Percentiles rank a stretch among this genome's conserved stretches.
These are phyloP conservation scores for Hetaerina americana DNA, from an alignment of 1,140 invertebrate genomes.

Conservation along the genomic window DNA sequence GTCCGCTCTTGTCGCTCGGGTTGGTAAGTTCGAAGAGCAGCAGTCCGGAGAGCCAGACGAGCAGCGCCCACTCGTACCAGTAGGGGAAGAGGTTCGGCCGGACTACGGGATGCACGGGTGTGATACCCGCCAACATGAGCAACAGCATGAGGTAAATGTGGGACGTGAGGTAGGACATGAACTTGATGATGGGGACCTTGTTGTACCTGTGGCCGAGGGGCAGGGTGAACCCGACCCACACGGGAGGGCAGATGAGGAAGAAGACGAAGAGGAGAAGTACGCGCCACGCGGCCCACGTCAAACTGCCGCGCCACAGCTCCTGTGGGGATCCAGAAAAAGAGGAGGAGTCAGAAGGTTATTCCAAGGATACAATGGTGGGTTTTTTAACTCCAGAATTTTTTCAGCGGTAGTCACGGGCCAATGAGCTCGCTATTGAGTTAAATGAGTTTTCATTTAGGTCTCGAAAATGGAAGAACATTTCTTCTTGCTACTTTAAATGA, in stretches of 20 bases:
- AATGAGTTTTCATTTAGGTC: too few species aligned
- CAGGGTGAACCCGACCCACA: constrained; percentile 93
- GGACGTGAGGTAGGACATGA: constrained; percentile 97
- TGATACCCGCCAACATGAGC: constrained; percentile 79
- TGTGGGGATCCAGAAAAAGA: too few species aligned
- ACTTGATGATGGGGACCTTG: constrained; percentile 93
- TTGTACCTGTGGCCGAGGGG: constrained; percentile 91
- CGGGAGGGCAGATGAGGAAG: constrained; percentile 84
- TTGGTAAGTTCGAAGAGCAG: constrained; percentile 93
- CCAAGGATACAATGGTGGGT: too few species aligned
- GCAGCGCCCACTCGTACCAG: constrained; percentile 92
- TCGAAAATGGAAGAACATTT: too few species aligned
- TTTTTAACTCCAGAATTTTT: too few species aligned
- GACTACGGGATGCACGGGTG: constrained; percentile 71
- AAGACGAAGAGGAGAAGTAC: constrained; percentile 81
- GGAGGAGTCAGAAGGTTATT: too few species aligned
- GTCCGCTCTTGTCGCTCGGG: constrained; percentile 85
- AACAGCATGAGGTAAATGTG: constrained; percentile 95
- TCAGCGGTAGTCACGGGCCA: too few species aligned
- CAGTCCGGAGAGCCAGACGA: constrained; percentile 91
- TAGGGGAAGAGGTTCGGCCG: constrained; percentile 57
- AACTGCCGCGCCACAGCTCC: constrained; percentile 90
- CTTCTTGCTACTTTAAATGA: too few species aligned
- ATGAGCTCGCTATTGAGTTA: too few species aligned
- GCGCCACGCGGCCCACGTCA: constrained; percentile 92